phyloP scores from a whole-genome alignment of 2,888 invertebrate species.

The Apotomis betuletana region DNA sequence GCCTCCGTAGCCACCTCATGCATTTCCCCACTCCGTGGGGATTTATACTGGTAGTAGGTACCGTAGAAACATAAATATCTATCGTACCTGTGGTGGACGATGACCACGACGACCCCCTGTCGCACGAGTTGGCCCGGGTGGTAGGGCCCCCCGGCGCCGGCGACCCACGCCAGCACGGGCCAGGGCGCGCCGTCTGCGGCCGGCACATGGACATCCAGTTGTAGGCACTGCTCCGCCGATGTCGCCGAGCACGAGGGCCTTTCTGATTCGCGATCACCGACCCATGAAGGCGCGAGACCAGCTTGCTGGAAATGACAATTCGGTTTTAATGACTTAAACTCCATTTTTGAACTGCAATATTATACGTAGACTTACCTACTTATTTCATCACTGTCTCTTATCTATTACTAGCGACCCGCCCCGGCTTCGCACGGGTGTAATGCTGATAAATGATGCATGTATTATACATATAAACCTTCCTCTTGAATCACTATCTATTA shows the following conservation, averaged over 20 bases:
- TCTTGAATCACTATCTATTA: too few species aligned
- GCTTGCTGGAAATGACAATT: conserved; percentile 56
- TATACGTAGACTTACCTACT: too few species aligned
- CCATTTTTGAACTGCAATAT: too few species aligned
- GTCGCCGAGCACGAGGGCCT: conserved; percentile 56
- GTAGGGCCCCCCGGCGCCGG: conserved; percentile 61
- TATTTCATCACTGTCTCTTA: too few species aligned
- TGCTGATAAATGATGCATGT: too few species aligned
- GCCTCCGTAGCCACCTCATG: too few species aligned
- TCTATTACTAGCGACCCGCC: too few species aligned
- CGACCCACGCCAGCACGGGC: conserved; percentile 73
- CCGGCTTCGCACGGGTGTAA: too few species aligned
- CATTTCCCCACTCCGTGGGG: too few species aligned
- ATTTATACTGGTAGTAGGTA: too few species aligned
- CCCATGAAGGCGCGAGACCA: conserved; percentile 69
- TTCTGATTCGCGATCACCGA: conserved; percentile 58
- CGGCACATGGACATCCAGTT: conserved; percentile 86
- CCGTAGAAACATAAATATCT: too few species aligned
- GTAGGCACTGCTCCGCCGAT: conserved; percentile 84
- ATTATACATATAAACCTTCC: too few species aligned
- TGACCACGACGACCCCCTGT: conserved; percentile 65
- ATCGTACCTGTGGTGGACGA: conserved; percentile 67
- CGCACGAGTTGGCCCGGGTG: conserved; percentile 62
- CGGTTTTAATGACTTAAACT: background rate
- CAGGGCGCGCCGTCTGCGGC: conserved; percentile 57